Evolutionary conservation across 2,113 vertebrate species (phyloP).

Genomic region (Corapipo altera): DNA sequence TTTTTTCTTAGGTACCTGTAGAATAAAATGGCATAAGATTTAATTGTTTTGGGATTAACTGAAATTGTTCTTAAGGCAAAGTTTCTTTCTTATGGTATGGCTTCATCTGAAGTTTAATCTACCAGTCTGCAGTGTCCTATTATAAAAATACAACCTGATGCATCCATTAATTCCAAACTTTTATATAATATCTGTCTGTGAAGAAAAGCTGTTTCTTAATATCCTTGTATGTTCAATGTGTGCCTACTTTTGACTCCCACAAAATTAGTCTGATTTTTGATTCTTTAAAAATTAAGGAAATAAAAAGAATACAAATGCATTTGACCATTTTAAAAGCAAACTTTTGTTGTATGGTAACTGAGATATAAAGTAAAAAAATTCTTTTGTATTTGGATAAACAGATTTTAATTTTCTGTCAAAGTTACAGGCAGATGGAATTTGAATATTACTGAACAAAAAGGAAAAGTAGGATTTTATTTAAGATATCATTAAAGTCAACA

Average conservation of each 20-base stretch:
- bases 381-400: not conserved
- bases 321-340: not conserved
- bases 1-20: not conserved
- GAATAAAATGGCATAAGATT: not conserved
- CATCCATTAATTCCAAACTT: not conserved
- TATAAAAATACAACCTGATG: not conserved
- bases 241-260: not conserved
- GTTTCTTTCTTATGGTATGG: not conserved
- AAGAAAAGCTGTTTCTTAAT: not conserved
- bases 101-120: not conserved
- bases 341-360: not conserved
- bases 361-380: not conserved
- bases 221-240: not conserved
- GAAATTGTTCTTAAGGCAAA: not conserved
- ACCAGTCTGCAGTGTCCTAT: not conserved
- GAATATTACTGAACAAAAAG: not conserved
- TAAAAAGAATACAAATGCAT: not conserved
- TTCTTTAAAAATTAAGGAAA: not conserved
- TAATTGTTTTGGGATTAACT: not conserved
- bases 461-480: not conserved
- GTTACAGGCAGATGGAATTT: not conserved
- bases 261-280: not conserved
- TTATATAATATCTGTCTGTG: not conserved
- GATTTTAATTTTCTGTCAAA: not conserved
- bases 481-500: not conserved